Conservation (phyloP, 2,888 invertebrate species). For the Salpingus planirostris region DNA sequence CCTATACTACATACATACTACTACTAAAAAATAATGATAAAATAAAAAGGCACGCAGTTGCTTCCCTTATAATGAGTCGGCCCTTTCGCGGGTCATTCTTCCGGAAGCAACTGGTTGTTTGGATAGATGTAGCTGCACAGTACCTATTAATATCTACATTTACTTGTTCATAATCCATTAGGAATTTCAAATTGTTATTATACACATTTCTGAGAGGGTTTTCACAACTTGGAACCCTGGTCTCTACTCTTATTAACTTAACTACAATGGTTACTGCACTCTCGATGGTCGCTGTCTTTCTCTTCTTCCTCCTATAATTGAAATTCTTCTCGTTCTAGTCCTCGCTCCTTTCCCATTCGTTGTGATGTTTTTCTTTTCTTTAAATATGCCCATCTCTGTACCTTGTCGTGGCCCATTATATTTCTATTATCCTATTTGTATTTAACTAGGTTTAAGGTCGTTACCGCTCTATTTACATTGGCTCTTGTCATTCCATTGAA, state of each 20-base stretch:
- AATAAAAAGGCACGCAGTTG: no score
- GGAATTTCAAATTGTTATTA: slow-evolving; percentile 31
- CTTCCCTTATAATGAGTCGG: no score
- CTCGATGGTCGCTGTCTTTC: no score
- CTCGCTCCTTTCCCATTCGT: no score
- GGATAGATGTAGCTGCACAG: slow-evolving; percentile 28
- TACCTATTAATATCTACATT: slow-evolving; percentile 29
- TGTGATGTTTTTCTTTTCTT: no score
- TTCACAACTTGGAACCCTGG: no score
- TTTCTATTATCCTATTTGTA: slow-evolving; percentile 8
- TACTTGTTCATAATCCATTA: slow-evolving; percentile 33
- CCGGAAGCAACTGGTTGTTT: slow-evolving; percentile 22
- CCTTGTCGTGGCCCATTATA: slow-evolving; percentile 3
- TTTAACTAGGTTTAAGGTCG: slow-evolving; percentile 22
- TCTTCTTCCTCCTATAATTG: no score
- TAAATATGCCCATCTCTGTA: slow-evolving; percentile 3
- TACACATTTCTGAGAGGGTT: slow-evolving; percentile 21
- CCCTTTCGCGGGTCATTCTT: neutral
- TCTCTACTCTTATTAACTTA: no score
- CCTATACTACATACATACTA: no score
- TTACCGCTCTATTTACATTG: slow-evolving; percentile 15
- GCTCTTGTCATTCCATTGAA: slow-evolving; percentile 26
- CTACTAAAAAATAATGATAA: no score
- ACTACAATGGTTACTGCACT: slow-evolving; percentile 33
- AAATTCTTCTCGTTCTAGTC: slow-evolving; percentile 3